Base-by-base conservation (phyloP, 1,140 invertebrate genomes). In the Bombus turneri region DNA sequence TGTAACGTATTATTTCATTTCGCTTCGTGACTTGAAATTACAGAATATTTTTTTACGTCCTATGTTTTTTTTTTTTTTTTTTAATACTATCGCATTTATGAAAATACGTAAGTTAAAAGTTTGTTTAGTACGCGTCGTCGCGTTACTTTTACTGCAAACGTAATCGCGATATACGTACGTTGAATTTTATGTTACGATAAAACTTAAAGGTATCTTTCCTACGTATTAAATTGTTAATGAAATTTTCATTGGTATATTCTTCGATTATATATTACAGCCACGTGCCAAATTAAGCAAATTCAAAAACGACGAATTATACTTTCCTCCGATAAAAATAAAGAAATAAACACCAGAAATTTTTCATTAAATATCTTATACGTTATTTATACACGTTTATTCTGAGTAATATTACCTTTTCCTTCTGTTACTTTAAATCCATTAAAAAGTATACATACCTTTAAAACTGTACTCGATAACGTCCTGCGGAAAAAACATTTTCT, bases 231-330 rank as follows among this genome's bases (percentile, higher is more conserved):
- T 34, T 39, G 28, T 39, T 15, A 72, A 71, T 28, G 2, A 25
- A 41, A 41, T 41, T 71, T n/a, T 43, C 28, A 31, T 75, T 37
- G 13, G 18, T 66, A 22, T 9, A 34, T 34, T 34, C 8, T 68
- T 68, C 66, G 31, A 37, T 66, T 34, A 74, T 22, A 28, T 25
- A 34, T 53, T 34, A 1, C 37, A 15, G 13, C 8, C 25, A 76
- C 34, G 74, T 76, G 74, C 74, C 74, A 76, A 76, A 76, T 28
- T 0, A 18, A n/a, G 31, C 25, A 39, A 28, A 25, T 76, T 57
- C 5, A 22, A 37, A 59, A 76, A 57, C 15, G 25, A 43, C 15
- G 28, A 31, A 47, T n/a, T 43, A 47, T 43, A 13, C 15, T 73
- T 43, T 47, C 15, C n/a, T 31, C 18, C 0, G 8, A 73, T n/a